Base-by-base conservation (phyloP, 2,888 invertebrate genomes). In the Ormyrus rosae region DNA sequence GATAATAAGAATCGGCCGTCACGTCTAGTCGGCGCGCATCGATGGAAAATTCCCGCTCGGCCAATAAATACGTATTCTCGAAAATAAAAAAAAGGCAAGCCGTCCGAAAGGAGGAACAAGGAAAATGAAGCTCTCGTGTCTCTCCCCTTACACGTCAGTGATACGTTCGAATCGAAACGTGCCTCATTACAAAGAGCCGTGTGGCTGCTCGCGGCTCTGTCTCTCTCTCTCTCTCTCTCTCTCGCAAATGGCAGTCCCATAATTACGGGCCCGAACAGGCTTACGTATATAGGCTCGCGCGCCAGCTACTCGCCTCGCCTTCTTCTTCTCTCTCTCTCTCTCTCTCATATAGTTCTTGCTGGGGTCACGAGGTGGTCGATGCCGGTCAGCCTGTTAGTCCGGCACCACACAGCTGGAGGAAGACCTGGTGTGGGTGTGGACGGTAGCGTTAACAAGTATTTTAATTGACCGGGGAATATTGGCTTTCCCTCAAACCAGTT, bases 161-260 rank as follows among this genome's bases (percentile, higher is more conserved):
- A 75, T 68, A 68, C 60, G 75, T 48, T 55, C 34, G 50, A 72
- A 78, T 78, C 65, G 72, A 69, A 77, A 72, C 72, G 78, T 78
- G 78, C 67, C 72, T 72, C 78, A 78, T 78, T 78, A 78, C 78
- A 50, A 50, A 56, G 76, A 61, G 19, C 68, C 69, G 63, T 67
- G 65, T 63, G 45, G n/a, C 67, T 53, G 70, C 48, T 45, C 70
- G 80, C 64, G 50, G 9, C 75, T 65, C 60, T 8, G 45, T 70
- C 70, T 6, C 56, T 70, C 8, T 46, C 51, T 51, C 51, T 65
- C n/a, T 67, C 67, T 67, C 67, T 53, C 19, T 19, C 67, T 13
- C 67, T 13, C 10, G 56, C 56, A 56, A 65, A 65, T 74, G 58
- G 19, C 46, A 19, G 56, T 74, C 77, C 48, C 69, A 77, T 77